Evolutionary conservation across 64 coral and sea anemone genomes (phyloP), one percentile per base, ranked within the genome.

Genomic region (Stichodactyla mertensii): DNA sequence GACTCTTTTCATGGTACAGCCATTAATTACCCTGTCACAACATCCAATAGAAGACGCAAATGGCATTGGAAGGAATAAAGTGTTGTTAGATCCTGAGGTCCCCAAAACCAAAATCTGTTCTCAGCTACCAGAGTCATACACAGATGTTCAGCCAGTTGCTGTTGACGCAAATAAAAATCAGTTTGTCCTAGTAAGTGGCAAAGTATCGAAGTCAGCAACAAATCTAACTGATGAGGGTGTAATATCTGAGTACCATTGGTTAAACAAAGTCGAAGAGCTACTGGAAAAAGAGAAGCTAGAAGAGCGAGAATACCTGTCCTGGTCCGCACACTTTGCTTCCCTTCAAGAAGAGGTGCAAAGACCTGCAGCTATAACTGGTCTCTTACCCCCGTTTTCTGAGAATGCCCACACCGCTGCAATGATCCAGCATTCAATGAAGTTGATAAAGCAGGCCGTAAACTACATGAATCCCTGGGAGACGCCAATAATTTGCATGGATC

Each of bases 41-140:
- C 61, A 64, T 20, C 61, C 61, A 64, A 64, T 3, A 64, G 20
- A 13, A 27, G 36, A 22, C 26, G 14, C 15, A 16, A 15, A 81
- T 27, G 79, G 27, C 52, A 52, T 83, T 51, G 24, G 20, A 15
- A 80, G 52, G 27, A 6, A 28, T 51, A 80, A 52, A 84, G 77
- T 27, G 6, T 11, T 36, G 7, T 27, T 53, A 53, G 16, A 62
- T 10, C 64, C 87, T 10, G 19, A 19, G 18, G 71, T 66, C 24
- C 83, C 79, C 0, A 55, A 24, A 71, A 61, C 91, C 45, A 92
- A 88, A 64, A 67, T 85, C n/a, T 58, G 88, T 62, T 16, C 18
- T 52, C 28, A 83, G 1, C 24, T 88, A 54, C 86, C 86, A 59
- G 86, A 88, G 36, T 85, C 86, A 2, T 92, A 83, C 77, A 92